Percentiles rank a stretch among this genome's conserved stretches.
Evolutionary conservation across 2,797 vertebrate species (phyloP).

Genomic region (Chelonia mydas): DNA sequence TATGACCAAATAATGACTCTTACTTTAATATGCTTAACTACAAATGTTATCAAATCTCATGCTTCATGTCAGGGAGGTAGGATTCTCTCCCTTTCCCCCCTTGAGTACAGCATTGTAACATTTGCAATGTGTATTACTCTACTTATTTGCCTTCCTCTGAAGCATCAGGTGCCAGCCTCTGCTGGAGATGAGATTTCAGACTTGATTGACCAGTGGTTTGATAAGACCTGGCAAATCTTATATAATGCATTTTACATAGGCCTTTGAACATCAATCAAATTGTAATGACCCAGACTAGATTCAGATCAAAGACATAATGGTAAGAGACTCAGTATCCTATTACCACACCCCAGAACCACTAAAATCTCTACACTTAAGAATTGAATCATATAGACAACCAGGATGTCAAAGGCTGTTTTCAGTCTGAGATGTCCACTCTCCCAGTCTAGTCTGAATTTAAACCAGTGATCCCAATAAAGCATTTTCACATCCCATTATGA

Average conservation of each 20-base stretch:
- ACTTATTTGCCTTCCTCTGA: neutral
- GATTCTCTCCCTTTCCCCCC: neutral
- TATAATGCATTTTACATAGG: rapidly evolving
- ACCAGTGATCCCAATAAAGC: rapidly evolving
- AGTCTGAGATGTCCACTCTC: neutral
- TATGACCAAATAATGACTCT: neutral
- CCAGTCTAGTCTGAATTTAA: neutral
- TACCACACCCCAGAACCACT: neutral
- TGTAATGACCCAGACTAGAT: neutral
- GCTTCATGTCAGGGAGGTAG: neutral
- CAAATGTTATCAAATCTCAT: constrained; percentile 1
- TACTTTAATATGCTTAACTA: neutral
- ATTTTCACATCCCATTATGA: neutral
- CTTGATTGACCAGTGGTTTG: neutral
- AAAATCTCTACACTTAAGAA: neutral
- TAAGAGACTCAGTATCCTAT: neutral
- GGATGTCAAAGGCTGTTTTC: neutral
- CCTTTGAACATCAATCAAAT: neutral
- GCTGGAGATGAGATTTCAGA: neutral
- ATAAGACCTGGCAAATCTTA: neutral
- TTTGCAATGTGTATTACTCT: neutral
- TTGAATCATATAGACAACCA: neutral
- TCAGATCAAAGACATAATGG: neutral
- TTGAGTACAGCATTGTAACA: neutral
- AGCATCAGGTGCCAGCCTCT: neutral